These are phyloP conservation scores for Clivina fossor DNA, from an alignment of 2,888 invertebrate genomes.

Conservation along the genomic window DNA sequence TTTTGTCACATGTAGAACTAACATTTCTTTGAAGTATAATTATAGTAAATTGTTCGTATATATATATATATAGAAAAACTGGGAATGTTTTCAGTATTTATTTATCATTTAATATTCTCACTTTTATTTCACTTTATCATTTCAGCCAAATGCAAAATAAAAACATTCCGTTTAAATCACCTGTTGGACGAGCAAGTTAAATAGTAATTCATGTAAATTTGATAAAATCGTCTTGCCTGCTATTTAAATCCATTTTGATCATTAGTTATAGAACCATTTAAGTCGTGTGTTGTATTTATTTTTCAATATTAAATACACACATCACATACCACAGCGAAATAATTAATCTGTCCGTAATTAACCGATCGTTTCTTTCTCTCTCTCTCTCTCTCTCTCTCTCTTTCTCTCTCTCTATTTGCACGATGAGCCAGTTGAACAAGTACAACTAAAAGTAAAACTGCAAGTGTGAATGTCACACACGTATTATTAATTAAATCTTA, in stretches of 20 bases:
- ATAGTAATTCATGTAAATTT: neutral
- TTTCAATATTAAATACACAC: constrained; percentile 10
- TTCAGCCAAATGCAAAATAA: constrained; percentile 1
- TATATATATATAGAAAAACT: no score
- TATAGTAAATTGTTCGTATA: no score
- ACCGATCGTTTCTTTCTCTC: constrained; percentile 7
- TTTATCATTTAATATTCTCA: no score
- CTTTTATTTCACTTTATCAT: no score
- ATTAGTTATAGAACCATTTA: constrained; percentile 4
- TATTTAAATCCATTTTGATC: constrained; percentile 5
- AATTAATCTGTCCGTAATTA: constrained; percentile 25
- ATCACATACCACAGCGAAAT: neutral
- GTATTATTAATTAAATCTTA: constrained; percentile 24
- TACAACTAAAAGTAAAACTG: constrained; percentile 16
- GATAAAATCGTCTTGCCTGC: no score
- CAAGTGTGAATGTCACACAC: constrained; percentile 27
- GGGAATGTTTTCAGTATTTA: no score
- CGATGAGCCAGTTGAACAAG: no score
- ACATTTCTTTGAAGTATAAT: no score
- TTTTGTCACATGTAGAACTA: no score
- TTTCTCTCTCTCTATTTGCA: no score
- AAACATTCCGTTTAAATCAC: constrained; percentile 5
- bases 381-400: no score
- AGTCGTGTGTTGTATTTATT: constrained; percentile 1
- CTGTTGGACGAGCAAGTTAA: constrained; percentile 4